Evolutionary conservation across 2,797 vertebrate species (phyloP).

Genomic region (Sarcoramphus papa): DNA sequence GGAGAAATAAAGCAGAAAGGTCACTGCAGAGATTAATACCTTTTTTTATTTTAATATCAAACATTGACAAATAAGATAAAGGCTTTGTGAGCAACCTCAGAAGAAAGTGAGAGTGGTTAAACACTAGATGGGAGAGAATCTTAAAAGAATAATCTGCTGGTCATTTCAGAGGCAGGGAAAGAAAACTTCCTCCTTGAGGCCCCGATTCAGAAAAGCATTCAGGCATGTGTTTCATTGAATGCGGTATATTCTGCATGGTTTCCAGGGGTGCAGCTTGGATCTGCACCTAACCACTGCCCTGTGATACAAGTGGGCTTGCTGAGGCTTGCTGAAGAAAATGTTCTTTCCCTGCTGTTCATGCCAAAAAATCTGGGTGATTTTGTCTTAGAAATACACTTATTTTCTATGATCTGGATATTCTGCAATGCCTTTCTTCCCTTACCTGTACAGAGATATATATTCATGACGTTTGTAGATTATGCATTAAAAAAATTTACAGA

Average conservation of each 20-base stretch:
- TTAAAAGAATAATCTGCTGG: neutral
- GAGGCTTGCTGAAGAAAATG: neutral
- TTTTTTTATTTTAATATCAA: constrained; percentile 74
- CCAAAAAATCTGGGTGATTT: neutral
- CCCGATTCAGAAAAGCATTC: neutral
- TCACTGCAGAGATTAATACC: constrained; percentile 68
- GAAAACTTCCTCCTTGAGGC: neutral
- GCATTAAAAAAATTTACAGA: neutral
- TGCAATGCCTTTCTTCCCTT: neutral
- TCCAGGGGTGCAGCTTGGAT: neutral
- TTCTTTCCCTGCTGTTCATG: neutral
- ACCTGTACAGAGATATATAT: no score
- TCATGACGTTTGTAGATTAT: neutral
- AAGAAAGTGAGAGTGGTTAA: constrained; percentile 34
- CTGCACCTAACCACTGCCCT: neutral
- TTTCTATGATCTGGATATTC: neutral
- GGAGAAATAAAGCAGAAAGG: constrained; percentile 68
- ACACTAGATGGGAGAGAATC: neutral
- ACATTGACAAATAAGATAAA: constrained; percentile 72
- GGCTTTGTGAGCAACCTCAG: constrained; percentile 20
- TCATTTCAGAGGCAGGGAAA: neutral
- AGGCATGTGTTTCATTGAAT: neutral
- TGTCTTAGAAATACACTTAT: neutral
- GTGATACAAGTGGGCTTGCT: accelerated
- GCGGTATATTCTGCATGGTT: neutral